Evolutionary conservation across 2,797 vertebrate genomes (phyloP).

Genomic region (Alosa sapidissima): DNA sequence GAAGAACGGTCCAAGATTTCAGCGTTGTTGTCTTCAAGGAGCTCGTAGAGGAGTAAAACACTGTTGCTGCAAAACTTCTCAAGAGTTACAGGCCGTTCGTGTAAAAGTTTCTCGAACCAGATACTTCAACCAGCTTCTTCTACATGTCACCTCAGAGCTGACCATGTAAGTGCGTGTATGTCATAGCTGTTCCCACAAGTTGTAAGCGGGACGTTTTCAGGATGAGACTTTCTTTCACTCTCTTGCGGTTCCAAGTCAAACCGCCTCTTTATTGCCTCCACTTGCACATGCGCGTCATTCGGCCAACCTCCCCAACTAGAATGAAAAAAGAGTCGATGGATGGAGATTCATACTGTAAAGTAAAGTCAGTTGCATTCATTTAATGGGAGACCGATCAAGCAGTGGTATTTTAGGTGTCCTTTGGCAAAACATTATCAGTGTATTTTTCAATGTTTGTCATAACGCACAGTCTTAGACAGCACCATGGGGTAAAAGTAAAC

Average conservation of each 20-base stretch:
- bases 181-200: constrained; percentile 46
- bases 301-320: constrained; percentile 69
- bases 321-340: not conserved
- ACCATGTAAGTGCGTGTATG: constrained; percentile 48
- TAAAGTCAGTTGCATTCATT: not conserved
- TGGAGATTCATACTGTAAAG: constrained; percentile 35
- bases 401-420: not conserved
- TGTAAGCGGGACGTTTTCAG: constrained; percentile 38
- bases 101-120: constrained; percentile 51
- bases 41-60: constrained; percentile 18
- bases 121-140: constrained; percentile 37
- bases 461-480: not conserved
- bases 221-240: constrained; percentile 68
- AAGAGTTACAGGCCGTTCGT: constrained; percentile 36
- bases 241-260: constrained; percentile 76
- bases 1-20: constrained; percentile 30
- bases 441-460: not conserved
- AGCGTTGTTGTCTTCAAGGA: constrained; percentile 41
- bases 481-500: not conserved
- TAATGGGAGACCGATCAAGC: constrained; percentile 8
- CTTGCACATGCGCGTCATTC: constrained; percentile 69
- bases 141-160: constrained; percentile 59
- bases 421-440: not conserved
- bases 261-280: constrained; percentile 88
- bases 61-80: constrained; percentile 28